Base-by-base conservation (phyloP, 2,888 invertebrate species). In the Lasioglossum vierecki region DNA sequence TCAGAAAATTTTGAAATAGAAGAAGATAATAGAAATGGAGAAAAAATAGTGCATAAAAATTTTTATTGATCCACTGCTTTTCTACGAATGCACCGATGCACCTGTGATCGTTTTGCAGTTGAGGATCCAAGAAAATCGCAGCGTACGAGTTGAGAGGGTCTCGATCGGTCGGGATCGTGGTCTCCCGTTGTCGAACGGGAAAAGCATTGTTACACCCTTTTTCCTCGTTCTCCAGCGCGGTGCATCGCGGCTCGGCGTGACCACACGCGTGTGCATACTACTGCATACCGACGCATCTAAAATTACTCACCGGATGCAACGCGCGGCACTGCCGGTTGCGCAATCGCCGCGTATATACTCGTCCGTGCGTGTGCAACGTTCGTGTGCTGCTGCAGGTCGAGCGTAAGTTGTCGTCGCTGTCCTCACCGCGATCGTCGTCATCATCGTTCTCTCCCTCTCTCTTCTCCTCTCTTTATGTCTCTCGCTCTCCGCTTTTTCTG, bases 301-400 rank as follows among this genome's bases (percentile, higher is more conserved):
- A 88, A 91, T 91, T 90, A 91, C 85, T 88, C 88, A 91, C 91
- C 91, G 91, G 91, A 91, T 91, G 91, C 88, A 83, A 88, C 87
- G 86, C 87, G 86, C 82, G 76, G 73, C 79, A 84, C 86, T 88
- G 82, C 76, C 85, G 89, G 82, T 90, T 90, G 86, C 85, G 85
- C 88, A 90, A 90, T 86, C 85, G 86, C 41, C 81, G 75, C 80
- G 77, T 81, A 78, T 74, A 73, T 57, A 63, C 68, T 76, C 73
- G 82, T 66, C 46, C 49, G n/a, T 44, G 22, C 66, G 41, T 68
- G 44, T 60, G 41, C 35, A 9, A 30, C 44, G 30, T 60, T 66
- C 13, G 74, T 49, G 63, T 53, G 53, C 9, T 49, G 66, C 49
- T 26, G n/a, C 63, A 44, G 71, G 39, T 5, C 57, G 46, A 39